Conservation (phyloP, 2,888 invertebrate species). For the Torymus aiolomorphi region DNA sequence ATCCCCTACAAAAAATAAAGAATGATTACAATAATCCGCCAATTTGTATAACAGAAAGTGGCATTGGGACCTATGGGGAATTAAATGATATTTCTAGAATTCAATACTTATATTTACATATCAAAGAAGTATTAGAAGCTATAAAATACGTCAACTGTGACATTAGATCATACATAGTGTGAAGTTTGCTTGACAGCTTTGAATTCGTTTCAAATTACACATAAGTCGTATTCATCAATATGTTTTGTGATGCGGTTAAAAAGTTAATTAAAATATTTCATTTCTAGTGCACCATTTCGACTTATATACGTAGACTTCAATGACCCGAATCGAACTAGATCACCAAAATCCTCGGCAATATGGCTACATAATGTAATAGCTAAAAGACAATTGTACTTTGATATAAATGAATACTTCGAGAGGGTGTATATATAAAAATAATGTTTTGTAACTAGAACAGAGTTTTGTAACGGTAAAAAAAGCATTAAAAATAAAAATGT, state of each 20-base stretch:
- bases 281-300: neutral
- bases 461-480: no score
- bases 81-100: slow-evolving; percentile 65
- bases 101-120: slow-evolving; percentile 72
- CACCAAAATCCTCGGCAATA: neutral
- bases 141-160: slow-evolving; percentile 76
- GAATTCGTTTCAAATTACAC: slow-evolving; percentile 1
- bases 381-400: neutral
- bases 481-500: no score
- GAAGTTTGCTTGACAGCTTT: slow-evolving; percentile 12
- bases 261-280: no score
- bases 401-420: no score
- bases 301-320: slow-evolving; percentile 5
- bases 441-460: no score
- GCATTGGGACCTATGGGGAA: slow-evolving; percentile 65
- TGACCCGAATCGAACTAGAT: slow-evolving; percentile 8
- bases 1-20: slow-evolving; percentile 72
- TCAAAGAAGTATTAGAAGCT: slow-evolving; percentile 76
- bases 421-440: no score
- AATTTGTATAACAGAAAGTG: slow-evolving; percentile 74
- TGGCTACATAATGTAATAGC: neutral
- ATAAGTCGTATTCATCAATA: neutral
- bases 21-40: slow-evolving; percentile 70
- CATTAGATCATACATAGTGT: slow-evolving; percentile 44
- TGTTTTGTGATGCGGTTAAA: no score